These are phyloP conservation scores for Luidia sarsii DNA, from an alignment of 53 echinoderm and acorn worm genomes.

Conservation along the genomic window DNA sequence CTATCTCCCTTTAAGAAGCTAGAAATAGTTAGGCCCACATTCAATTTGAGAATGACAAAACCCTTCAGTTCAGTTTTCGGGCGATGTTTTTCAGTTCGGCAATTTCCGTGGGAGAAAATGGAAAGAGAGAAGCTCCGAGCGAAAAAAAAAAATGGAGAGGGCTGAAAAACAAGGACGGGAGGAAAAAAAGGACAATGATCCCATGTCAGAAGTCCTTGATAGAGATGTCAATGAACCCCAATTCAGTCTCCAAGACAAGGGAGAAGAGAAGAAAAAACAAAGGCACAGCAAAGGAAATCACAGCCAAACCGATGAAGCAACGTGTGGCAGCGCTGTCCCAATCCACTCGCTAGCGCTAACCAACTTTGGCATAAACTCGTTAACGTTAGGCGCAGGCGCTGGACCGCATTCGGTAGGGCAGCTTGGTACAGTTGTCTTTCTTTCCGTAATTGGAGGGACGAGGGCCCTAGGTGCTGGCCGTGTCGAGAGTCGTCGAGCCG, in stretches of 20 bases:
- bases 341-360: neutral
- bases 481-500: conserved; percentile 1
- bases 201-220: neutral
- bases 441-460: conserved; percentile 43
- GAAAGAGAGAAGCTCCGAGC: no score
- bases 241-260: no score
- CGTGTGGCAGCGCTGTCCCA: neutral
- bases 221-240: conserved; percentile 36
- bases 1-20: no score
- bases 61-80: no score
- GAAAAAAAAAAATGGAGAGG: no score
- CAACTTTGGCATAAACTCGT: conserved; percentile 44
- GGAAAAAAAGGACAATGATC: no score
- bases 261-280: no score
- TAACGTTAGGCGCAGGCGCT: conserved; percentile 40
- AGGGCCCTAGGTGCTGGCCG: conserved; percentile 7
- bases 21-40: no score
- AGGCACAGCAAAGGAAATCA: neutral
- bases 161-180: no score
- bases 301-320: neutral
- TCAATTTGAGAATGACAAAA: no score
- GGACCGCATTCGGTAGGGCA: conserved; percentile 35
- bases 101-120: no score
- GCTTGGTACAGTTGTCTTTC: conserved; percentile 42
- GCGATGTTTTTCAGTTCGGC: no score